A percentile compares a stretch with the other conserved stretches of the same genome.
Evolutionary conservation across 92 coral and sea anemone species (phyloP).

Genomic region (Virgularia gustaviana): DNA sequence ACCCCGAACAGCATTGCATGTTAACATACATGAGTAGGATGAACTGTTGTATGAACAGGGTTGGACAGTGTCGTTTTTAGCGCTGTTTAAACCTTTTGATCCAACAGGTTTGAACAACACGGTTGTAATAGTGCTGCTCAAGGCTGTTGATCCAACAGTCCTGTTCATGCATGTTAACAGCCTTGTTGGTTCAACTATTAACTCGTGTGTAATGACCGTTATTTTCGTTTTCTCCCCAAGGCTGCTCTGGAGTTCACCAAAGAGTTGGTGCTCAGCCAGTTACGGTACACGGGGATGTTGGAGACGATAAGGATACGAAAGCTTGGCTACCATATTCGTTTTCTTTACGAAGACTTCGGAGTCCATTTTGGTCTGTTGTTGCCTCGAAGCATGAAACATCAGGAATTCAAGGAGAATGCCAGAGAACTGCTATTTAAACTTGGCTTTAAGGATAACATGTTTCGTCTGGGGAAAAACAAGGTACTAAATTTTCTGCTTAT

Average conservation of each 20-base stretch:
- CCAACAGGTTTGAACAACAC: no score
- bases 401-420: constrained; percentile 52
- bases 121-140: no score
- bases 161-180: no score
- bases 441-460: constrained; percentile 69
- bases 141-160: no score
- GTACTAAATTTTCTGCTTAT: constrained; percentile 42
- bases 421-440: constrained; percentile 59
- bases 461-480: constrained; percentile 79
- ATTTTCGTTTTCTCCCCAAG: no score
- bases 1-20: no score
- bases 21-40: no score
- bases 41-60: no score
- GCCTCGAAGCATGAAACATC: constrained; percentile 54
- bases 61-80: no score
- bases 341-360: constrained; percentile 77
- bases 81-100: no score
- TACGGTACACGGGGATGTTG: constrained; percentile 96
- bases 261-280: constrained; percentile 92
- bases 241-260: constrained; percentile 90
- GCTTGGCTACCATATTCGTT: constrained; percentile 90
- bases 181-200: no score
- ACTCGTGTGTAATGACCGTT: no score
- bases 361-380: constrained; percentile 76
- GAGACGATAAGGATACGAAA: constrained; percentile 92